A percentile compares a stretch with the other conserved stretches of the same genome.
Conservation (phyloP, 2,888 invertebrate genomes). For the Autographa pulchrina region DNA sequence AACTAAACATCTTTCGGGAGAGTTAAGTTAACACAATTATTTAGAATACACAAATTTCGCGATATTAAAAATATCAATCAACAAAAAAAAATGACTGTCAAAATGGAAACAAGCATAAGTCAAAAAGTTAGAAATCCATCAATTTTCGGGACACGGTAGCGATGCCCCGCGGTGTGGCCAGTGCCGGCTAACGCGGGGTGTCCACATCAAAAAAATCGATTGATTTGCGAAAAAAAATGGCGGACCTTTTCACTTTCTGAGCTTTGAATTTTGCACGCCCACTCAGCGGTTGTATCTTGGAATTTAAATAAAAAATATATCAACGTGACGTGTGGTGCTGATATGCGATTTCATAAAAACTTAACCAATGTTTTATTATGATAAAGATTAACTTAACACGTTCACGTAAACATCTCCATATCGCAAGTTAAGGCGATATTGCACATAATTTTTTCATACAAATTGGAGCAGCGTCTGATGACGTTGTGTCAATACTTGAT, state of each 20-base stretch:
- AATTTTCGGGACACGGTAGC: constrained; percentile 71
- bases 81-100: constrained; percentile 10
- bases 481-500: too few relatives aligned
- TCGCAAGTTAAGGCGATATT: too few relatives aligned
- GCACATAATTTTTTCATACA: too few relatives aligned
- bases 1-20: too few relatives aligned
- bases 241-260: constrained; percentile 76
- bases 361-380: too few relatives aligned
- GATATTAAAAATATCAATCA: not conserved
- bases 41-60: too few relatives aligned
- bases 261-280: constrained; percentile 81
- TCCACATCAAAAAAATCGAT: constrained; percentile 68
- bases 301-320: constrained; percentile 6
- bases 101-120: constrained; percentile 53
- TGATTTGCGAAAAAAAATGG: constrained; percentile 79
- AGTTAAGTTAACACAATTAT: not conserved
- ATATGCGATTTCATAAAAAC: not conserved
- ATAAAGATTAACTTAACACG: too few relatives aligned
- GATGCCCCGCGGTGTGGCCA: constrained; percentile 76
- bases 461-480: too few relatives aligned
- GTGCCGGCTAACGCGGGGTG: constrained; percentile 65
- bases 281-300: constrained; percentile 66
- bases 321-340: not conserved
- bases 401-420: too few relatives aligned
- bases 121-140: constrained; percentile 75